Base-by-base conservation (phyloP, 2,113 vertebrate species). In the Arothron firmamentum region DNA sequence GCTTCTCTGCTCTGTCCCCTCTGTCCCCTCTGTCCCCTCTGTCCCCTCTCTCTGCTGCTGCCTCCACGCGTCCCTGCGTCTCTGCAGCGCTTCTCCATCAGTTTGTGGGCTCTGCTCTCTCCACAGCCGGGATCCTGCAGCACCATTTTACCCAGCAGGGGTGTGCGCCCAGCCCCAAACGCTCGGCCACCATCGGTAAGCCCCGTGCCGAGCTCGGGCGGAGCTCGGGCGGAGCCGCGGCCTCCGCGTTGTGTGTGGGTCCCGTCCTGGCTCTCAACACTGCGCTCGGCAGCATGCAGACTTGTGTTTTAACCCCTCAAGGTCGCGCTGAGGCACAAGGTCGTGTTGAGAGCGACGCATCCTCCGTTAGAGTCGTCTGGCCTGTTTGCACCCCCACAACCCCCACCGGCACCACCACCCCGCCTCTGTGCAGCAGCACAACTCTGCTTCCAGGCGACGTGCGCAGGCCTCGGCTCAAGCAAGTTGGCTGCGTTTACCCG, bases 131-230 rank as follows among this genome's bases (percentile, higher is more conserved):
- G 67, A 93, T 88, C 65, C 79, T 92, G 80, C 92, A 90, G 81
- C 92, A 92, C 88, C 92, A 89, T 85, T 92, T 92, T 82, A 90
- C 89, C 82, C 92, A 89, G 85, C 92, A 91, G 83, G 86, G 92
- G 64, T 92, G 84, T 69, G 85, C 88, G 46, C 88, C 89, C 90
- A 94, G 93, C 78, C 92, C 94, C 84, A 94, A 92, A 88, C 92
- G 92, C 85, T 76, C 90, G 7, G 82, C 92, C 72, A 91, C 92
- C 52, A 89, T 93, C 83, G 92, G 93, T 93, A 93, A 64, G 90
- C 83, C 74, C 70, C 53, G 48, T 57, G 78, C 8, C 43, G 19
- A 25, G 68, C 52, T 18, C 59, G 25, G 59, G 58, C 42, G 57
- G 63, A 55, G 31, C 18, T 64, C n/a, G n/a, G n/a, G 5, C 79